Conservation (phyloP, 2,888 invertebrate genomes). For the Megamerina dolium region DNA sequence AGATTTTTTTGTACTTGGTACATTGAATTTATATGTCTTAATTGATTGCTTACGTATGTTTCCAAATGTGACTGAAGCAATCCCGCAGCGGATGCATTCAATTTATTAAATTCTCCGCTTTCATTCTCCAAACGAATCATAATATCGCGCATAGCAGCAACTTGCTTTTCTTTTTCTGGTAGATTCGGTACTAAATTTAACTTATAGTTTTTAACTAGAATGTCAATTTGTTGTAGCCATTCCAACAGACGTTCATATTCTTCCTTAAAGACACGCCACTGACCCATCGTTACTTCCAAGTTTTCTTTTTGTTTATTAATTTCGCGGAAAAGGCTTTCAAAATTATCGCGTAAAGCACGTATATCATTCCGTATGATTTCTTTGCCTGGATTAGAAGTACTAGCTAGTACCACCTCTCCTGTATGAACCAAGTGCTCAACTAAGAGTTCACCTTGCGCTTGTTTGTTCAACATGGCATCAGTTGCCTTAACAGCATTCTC, state of each 20-base stretch:
- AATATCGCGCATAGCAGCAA: conserved; percentile 72
- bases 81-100: conserved; percentile 72
- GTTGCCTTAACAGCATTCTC: conserved; percentile 85
- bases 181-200: conserved; percentile 72
- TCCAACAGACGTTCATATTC: conserved; percentile 87
- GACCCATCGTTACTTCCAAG: conserved; percentile 71
- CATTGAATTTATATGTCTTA: conserved; percentile 78
- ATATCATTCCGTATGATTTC: conserved; percentile 78
- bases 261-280: conserved; percentile 88
- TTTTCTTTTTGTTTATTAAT: conserved; percentile 79
- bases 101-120: conserved; percentile 73
- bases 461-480: conserved; percentile 78
- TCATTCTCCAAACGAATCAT: conserved; percentile 69
- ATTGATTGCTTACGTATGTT: conserved; percentile 79
- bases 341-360: conserved; percentile 75
- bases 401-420: conserved; percentile 78
- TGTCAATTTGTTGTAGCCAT: conserved; percentile 89
- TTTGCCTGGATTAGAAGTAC: conserved; percentile 75
- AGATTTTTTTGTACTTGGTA: conserved; percentile 85
- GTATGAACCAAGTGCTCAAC: conserved; percentile 82
- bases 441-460: conserved; percentile 82
- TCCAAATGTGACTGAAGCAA: conserved; percentile 78
- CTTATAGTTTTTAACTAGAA: conserved; percentile 84
- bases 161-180: conserved; percentile 79
- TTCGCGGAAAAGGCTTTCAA: conserved; percentile 78